phyloP scores from a whole-genome alignment of 2,797 vertebrate genomes.

The Acrossocheilus fasciatus region DNA sequence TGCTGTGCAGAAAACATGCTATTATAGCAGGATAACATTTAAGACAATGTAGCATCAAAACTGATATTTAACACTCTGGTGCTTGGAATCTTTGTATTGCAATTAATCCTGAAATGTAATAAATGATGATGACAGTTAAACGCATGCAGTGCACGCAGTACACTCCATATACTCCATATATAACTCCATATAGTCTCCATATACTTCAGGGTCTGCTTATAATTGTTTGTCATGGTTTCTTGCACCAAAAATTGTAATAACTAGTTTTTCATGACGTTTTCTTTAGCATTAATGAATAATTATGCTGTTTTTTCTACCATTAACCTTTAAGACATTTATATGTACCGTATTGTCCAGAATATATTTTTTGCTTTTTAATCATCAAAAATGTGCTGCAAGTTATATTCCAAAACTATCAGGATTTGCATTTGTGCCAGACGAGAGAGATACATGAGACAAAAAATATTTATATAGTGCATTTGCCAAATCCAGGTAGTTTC shows the following conservation, averaged over 20 bases:
- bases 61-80: neutral
- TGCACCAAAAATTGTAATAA: neutral
- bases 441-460: neutral
- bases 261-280: neutral
- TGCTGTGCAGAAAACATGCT: slow-evolving; percentile 1
- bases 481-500: neutral
- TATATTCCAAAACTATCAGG: neutral
- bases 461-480: neutral
- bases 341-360: neutral
- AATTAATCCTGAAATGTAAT: neutral
- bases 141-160: neutral
- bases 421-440: neutral
- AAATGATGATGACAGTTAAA: neutral
- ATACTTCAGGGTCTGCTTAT: neutral
- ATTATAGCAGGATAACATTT: neutral
- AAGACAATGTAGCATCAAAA: neutral
- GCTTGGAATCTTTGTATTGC: neutral
- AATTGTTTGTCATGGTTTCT: neutral
- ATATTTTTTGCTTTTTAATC: neutral
- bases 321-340: neutral
- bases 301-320: neutral
- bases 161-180: neutral
- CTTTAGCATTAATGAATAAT: neutral
- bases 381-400: neutral
- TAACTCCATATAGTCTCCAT: neutral